Conservation (phyloP, 1,140 invertebrate species). For the Vollenhovia emeryi region DNA sequence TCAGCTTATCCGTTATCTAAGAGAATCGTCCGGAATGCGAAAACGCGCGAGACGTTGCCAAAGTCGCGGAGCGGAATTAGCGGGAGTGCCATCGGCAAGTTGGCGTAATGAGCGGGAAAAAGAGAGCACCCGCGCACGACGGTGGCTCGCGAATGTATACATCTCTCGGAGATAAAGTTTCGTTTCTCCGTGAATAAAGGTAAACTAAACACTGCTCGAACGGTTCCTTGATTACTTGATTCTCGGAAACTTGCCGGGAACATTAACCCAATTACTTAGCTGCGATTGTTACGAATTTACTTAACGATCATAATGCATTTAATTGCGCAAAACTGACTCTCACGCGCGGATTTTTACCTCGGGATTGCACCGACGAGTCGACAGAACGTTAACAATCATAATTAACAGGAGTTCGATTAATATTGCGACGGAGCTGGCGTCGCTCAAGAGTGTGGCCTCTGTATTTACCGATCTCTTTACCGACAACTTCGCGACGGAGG, state of each 20-base stretch:
- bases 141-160: conserved; percentile 30
- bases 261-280: conserved; percentile 40
- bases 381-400: not conserved
- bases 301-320: conserved; percentile 16
- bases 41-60: conserved; percentile 8
- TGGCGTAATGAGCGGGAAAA: conserved; percentile 17
- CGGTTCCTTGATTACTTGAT: conserved; percentile 42
- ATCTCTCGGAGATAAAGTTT: conserved; percentile 17
- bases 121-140: not conserved
- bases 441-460: not conserved
- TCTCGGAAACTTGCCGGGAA: conserved; percentile 19
- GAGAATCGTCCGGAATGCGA: not conserved
- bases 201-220: conserved; percentile 33
- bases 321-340: conserved; percentile 15
- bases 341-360: not conserved
- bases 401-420: conserved; percentile 23
- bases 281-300: conserved; percentile 16
- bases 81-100: conserved; percentile 1
- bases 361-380: not conserved
- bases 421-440: not conserved
- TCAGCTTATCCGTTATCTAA: conserved; percentile 3
- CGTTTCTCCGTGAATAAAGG: conserved; percentile 1
- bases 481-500: conserved; percentile 54
- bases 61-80: conserved; percentile 51
- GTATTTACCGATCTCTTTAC: conserved; percentile 58